Evolutionary conservation across 2,888 invertebrate genomes (phyloP).

Genomic region (Syritta pipiens): DNA sequence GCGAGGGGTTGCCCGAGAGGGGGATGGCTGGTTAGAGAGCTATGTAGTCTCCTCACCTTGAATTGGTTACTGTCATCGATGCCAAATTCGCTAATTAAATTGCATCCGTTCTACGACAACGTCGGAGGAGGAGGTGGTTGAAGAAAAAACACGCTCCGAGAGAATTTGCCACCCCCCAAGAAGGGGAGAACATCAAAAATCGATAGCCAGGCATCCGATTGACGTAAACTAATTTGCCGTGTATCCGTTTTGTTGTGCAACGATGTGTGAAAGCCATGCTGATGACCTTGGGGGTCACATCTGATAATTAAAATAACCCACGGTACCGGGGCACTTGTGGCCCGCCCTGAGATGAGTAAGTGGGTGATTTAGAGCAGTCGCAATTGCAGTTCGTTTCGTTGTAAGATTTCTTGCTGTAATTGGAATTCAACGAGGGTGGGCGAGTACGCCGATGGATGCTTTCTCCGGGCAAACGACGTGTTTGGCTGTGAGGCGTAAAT

Average conservation of each 20-base stretch:
- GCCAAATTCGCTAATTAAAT: slow-evolving; percentile 51
- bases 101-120: not conserved
- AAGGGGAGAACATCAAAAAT: slow-evolving; percentile 28
- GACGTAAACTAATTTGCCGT: slow-evolving; percentile 49
- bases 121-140: not conserved
- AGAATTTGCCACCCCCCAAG: no score
- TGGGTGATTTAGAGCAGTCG: not conserved
- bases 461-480: no score
- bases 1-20: not conserved
- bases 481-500: no score
- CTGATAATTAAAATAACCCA: slow-evolving; percentile 39
- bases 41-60: slow-evolving; percentile 42
- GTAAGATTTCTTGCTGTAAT: no score
- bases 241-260: slow-evolving; percentile 39
- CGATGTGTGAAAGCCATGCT: slow-evolving; percentile 43
- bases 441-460: no score
- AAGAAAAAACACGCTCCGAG: no score
- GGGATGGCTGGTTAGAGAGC: slow-evolving; percentile 6
- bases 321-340: not conserved
- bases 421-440: not conserved
- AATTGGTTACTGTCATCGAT: slow-evolving; percentile 31
- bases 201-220: slow-evolving; percentile 27
- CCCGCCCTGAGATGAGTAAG: not conserved
- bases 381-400: not conserved
- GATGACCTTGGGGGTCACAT: slow-evolving; percentile 25